These are phyloP conservation scores for Aeoliscus strigatus DNA, from an alignment of 2,797 vertebrate species.

Conservation along the genomic window DNA sequence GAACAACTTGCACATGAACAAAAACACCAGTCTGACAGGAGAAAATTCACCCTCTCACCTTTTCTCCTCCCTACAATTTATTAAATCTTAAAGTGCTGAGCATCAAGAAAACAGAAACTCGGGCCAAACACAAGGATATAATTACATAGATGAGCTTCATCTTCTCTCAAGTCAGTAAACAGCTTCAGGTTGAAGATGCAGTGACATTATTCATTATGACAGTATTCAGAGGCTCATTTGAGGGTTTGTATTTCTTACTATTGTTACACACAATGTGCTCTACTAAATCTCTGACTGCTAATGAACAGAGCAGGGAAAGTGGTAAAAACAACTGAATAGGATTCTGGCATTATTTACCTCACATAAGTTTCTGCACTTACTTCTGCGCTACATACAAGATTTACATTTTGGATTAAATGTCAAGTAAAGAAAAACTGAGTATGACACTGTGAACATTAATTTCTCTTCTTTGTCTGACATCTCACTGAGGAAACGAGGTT, in stretches of 20 bases:
- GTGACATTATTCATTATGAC: no score
- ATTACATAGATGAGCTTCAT: slow-evolving; percentile 22
- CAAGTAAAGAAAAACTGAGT: slow-evolving; percentile 1
- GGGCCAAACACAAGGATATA: slow-evolving; percentile 39
- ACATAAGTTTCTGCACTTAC: no score
- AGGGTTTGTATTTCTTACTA: background rate
- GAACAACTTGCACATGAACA: slow-evolving; percentile 4
- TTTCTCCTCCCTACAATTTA: slow-evolving; percentile 18
- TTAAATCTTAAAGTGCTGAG: slow-evolving; percentile 6
- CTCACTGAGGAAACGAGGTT: slow-evolving; percentile 13
- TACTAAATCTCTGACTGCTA: no score
- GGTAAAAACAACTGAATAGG: no score
- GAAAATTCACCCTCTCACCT: background rate
- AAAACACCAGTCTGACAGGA: no score
- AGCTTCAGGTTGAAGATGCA: slow-evolving; percentile 5
- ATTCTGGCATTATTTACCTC: no score
- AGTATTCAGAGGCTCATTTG: slow-evolving; percentile 1
- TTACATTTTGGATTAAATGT: no score
- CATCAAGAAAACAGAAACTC: slow-evolving; percentile 1
- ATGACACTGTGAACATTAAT: slow-evolving; percentile 3
- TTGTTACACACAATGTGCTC: background rate
- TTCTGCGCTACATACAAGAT: no score
- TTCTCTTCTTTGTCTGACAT: slow-evolving; percentile 10
- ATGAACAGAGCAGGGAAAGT: no score
- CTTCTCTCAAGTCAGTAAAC: slow-evolving; percentile 11